Conservation (phyloP, 2,797 vertebrate genomes). For the Podarcis siculus region DNA sequence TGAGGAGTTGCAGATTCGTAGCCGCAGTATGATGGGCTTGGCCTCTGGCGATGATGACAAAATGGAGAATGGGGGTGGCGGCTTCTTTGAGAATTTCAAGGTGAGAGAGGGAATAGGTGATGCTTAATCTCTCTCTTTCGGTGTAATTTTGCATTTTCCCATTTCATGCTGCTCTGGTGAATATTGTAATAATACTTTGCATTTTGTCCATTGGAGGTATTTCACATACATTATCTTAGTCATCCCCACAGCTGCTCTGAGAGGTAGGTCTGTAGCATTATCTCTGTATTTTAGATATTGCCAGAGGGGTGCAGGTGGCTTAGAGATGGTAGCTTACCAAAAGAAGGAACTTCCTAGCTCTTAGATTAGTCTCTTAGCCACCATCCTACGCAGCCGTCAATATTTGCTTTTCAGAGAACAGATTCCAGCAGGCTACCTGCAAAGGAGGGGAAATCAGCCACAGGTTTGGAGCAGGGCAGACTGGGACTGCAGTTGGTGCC, state of each 20-base stretch:
- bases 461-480: too few relatives aligned
- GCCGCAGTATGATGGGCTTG: slow-evolving; percentile 92
- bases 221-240: background rate
- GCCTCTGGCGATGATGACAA: slow-evolving; percentile 84
- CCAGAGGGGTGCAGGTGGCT: background rate
- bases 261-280: too few relatives aligned
- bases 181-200: background rate
- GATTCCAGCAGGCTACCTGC: too few relatives aligned
- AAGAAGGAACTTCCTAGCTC: background rate
- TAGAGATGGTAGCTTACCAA: background rate
- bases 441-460: too few relatives aligned
- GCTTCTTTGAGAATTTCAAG: slow-evolving; percentile 95
- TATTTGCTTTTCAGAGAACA: background rate
- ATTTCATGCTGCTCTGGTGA: background rate
- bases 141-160: background rate
- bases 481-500: too few relatives aligned
- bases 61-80: slow-evolving; percentile 88
- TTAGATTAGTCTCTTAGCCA: background rate
- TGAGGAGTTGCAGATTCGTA: slow-evolving; percentile 90
- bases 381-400: background rate
- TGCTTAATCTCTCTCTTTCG: background rate
- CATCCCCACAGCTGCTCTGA: background rate
- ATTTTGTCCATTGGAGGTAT: background rate
- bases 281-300: background rate
- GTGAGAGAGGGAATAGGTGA: slow-evolving; percentile 68